phyloP scores from a whole-genome alignment of 53 echinoderm and acorn worm genomes.

The Actinopyga echinites region DNA sequence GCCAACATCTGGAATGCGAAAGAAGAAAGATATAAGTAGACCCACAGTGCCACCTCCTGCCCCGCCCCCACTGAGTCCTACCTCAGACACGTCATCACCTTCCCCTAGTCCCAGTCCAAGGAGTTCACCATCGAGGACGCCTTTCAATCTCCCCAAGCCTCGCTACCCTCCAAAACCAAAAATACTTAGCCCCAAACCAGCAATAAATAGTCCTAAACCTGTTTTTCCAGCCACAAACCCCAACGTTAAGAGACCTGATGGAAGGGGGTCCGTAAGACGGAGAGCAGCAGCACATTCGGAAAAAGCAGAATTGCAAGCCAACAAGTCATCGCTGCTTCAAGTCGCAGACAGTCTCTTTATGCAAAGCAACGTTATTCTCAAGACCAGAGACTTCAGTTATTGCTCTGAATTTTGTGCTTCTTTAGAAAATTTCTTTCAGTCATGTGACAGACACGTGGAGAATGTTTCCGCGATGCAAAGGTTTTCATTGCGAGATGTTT shows the following conservation, averaged over 20 bases:
- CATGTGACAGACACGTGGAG: conserved; percentile 84
- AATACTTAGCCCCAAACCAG: conserved; percentile 86
- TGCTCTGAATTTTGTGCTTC: conserved; percentile 79
- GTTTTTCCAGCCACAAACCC: conserved; percentile 44
- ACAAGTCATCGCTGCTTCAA: conserved; percentile 69
- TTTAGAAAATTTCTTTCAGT: conserved; percentile 71
- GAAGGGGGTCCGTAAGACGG: conserved; percentile 60
- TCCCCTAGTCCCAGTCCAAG: conserved; percentile 64
- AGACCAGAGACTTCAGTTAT: conserved; percentile 66
- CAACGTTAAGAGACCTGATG: conserved; percentile 56
- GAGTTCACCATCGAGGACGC: conserved; percentile 63
- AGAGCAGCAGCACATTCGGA: conserved; percentile 35
- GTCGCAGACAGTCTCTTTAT: conserved; percentile 65
- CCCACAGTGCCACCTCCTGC: conserved; percentile 88
- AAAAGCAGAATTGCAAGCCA: conserved; percentile 21
- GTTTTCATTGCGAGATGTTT: conserved; percentile 74
- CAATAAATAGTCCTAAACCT: conserved; percentile 69
- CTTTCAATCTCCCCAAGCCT: conserved; percentile 55
- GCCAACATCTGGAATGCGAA: conserved; percentile 52
- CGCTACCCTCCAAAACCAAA: conserved; percentile 67
- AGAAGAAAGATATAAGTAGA: conserved; percentile 62
- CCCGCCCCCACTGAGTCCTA: conserved; percentile 68
- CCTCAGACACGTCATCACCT: conserved; percentile 52
- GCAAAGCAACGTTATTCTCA: conserved; percentile 64
- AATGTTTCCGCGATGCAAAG: conserved; percentile 65